These are phyloP conservation scores for Amniataba percoides DNA, from an alignment of 2,797 vertebrate genomes.

Conservation along the genomic window DNA sequence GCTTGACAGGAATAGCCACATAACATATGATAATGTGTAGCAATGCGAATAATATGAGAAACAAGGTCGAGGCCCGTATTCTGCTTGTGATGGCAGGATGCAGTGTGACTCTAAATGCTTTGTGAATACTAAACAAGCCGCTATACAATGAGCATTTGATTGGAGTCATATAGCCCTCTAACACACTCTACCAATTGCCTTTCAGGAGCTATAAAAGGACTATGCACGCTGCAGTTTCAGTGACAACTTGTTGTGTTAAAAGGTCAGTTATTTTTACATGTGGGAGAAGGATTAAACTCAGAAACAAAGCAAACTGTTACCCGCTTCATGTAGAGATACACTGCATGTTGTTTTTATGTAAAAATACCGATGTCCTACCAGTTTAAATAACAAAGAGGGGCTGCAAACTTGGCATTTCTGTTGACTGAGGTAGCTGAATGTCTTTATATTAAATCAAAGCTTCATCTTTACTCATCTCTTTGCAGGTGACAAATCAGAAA, in stretches of 20 bases:
- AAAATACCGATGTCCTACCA: background rate
- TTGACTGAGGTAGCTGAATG: background rate
- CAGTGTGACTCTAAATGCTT: constrained; percentile 54
- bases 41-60: constrained; percentile 56
- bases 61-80: constrained; percentile 65
- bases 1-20: constrained; percentile 53
- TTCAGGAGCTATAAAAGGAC: constrained; percentile 7
- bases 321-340: background rate
- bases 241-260: constrained; percentile 22
- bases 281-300: constrained; percentile 12
- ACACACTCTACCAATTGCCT: constrained; percentile 14
- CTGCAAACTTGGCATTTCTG: background rate
- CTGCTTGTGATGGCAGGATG: constrained; percentile 49
- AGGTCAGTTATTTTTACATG: constrained; percentile 21
- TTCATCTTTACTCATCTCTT: background rate
- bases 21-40: constrained; percentile 68
- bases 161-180: constrained; percentile 28
- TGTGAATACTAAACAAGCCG: constrained; percentile 68
- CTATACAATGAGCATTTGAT: constrained; percentile 25
- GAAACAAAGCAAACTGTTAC: background rate
- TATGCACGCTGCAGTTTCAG: background rate
- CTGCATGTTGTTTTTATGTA: background rate
- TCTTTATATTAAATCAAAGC: background rate
- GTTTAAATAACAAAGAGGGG: background rate
- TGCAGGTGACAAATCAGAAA: background rate